A percentile compares a stretch with the other conserved stretches of the same genome.
Conservation (phyloP, 2,888 invertebrate genomes). For the Pegoplata infirma region DNA sequence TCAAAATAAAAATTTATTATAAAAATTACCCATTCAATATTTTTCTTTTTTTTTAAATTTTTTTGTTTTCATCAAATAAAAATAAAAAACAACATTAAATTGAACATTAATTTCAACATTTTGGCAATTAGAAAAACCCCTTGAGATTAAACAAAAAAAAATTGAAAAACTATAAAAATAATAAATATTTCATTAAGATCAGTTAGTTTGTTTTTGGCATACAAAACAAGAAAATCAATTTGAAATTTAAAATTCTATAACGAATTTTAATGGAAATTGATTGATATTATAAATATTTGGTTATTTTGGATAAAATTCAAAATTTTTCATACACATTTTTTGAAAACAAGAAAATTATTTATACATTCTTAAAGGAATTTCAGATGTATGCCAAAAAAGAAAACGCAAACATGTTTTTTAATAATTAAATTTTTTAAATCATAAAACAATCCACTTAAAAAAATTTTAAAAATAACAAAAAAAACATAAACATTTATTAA, state of each 20-base stretch:
- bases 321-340: conserved; percentile 5
- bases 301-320: conserved; percentile 39
- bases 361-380: neutral
- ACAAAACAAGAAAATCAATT: neutral
- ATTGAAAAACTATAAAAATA: conserved; percentile 8
- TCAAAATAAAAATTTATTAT: neutral
- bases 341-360: neutral
- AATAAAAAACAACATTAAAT: conserved; percentile 19
- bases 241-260: neutral
- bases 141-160: neutral
- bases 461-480: neutral
- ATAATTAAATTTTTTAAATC: conserved; percentile 12
- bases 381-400: conserved; percentile 24
- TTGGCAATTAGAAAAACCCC: conserved; percentile 5
- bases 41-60: too few species aligned
- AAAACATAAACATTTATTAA: conserved; percentile 8
- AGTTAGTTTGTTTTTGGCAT: conserved; percentile 1
- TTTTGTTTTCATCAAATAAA: conserved; percentile 30
- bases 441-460: conserved; percentile 30
- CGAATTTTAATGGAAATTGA: neutral
- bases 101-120: conserved; percentile 14
- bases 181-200: conserved; percentile 15
- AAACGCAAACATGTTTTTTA: conserved; percentile 1
- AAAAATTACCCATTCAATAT: neutral
- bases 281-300: conserved; percentile 12